A percentile compares a stretch with the other conserved stretches of the same genome.
Conservation (phyloP, 2,797 vertebrate genomes). For the Hoplostethus atlanticus region DNA sequence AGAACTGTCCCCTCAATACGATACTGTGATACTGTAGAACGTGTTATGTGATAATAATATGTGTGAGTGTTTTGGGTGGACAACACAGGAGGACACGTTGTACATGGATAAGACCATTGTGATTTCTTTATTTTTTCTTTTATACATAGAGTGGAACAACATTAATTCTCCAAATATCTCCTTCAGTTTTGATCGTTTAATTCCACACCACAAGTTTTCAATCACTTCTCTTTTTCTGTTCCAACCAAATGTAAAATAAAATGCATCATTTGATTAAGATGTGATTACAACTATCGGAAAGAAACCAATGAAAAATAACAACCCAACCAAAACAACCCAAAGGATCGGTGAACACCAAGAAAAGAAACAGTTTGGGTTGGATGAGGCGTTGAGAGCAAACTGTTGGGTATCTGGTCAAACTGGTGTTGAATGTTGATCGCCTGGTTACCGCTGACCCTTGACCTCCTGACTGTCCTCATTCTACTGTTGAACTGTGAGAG, state of each 20-base stretch:
- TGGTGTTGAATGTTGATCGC: neutral
- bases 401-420: slow-evolving; percentile 19
- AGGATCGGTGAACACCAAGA: slow-evolving; percentile 11
- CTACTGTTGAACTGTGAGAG: too few relatives aligned
- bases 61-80: neutral
- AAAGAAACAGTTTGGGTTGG: slow-evolving; percentile 1
- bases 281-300: slow-evolving; percentile 57
- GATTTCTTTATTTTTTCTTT: slow-evolving; percentile 81
- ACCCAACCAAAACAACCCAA: neutral
- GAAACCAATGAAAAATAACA: slow-evolving; percentile 12
- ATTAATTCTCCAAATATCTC: slow-evolving; percentile 75
- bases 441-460: neutral
- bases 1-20: too few relatives aligned
- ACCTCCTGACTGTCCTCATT: neutral
- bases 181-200: slow-evolving; percentile 77
- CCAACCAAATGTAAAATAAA: slow-evolving; percentile 71
- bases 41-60: too few relatives aligned
- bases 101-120: slow-evolving; percentile 80
- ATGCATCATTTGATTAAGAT: slow-evolving; percentile 54
- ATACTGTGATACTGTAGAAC: too few relatives aligned
- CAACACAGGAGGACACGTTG: slow-evolving; percentile 49
- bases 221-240: slow-evolving; percentile 76
- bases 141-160: slow-evolving; percentile 84
- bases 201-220: slow-evolving; percentile 78
- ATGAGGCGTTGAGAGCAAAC: slow-evolving; percentile 14